Evolutionary conservation across 2,113 vertebrate species (phyloP).

Genomic region (Dolichotis patagonum): DNA sequence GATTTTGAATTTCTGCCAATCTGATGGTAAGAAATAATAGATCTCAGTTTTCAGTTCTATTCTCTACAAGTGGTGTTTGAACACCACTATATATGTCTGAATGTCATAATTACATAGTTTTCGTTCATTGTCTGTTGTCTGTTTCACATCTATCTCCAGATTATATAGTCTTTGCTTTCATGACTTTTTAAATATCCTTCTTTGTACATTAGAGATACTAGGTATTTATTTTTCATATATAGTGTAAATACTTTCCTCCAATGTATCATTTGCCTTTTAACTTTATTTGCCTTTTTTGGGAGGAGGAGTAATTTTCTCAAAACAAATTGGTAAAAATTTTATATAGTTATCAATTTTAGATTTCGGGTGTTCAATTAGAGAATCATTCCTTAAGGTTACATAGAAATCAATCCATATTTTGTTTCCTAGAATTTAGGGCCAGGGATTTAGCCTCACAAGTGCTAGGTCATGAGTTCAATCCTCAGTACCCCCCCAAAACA

Average conservation of each 20-base stretch:
- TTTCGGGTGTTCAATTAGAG: not conserved
- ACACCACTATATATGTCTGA: not conserved
- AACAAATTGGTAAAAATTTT: conserved; percentile 15
- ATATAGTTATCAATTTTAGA: not conserved
- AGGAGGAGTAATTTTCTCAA: not conserved
- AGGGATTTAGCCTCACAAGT: too few relatives aligned
- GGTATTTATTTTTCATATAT: not conserved
- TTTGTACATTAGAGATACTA: not conserved
- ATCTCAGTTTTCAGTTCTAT: not conserved
- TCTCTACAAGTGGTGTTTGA: not conserved
- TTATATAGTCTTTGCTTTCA: not conserved
- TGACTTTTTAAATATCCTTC: not conserved
- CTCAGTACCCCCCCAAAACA: too few relatives aligned
- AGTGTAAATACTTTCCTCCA: not conserved
- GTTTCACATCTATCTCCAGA: not conserved
- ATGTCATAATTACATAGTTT: not conserved
- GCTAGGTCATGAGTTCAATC: too few relatives aligned
- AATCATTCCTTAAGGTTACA: not conserved
- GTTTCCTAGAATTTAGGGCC: not conserved
- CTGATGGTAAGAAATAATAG: not conserved
- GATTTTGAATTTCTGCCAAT: not conserved
- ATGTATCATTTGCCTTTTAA: conserved; percentile 1
- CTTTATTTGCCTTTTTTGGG: not conserved
- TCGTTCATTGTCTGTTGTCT: not conserved
- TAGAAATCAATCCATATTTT: not conserved